Conservation (phyloP, 1,140 invertebrate genomes). For the Drosophila suzukii region DNA sequence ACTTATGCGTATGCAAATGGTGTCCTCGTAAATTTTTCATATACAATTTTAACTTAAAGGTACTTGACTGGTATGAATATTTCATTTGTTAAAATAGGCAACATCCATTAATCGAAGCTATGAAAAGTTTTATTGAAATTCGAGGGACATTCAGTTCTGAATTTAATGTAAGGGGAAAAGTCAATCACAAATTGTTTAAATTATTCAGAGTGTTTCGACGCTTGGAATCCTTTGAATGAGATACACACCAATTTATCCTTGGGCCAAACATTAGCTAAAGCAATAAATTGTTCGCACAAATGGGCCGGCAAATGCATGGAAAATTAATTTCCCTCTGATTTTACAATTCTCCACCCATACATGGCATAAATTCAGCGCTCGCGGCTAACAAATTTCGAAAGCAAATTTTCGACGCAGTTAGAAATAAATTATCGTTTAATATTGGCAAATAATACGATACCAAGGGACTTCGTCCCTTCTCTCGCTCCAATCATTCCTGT, state of each 20-base stretch:
- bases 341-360: conserved; percentile 45
- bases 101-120: background rate
- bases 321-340: conserved; percentile 80
- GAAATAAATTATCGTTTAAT: conserved; percentile 83
- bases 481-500: conserved; percentile 10
- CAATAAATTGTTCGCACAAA: conserved; percentile 80
- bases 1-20: conserved; percentile 19
- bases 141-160: conserved; percentile 16
- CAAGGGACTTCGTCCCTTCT: conserved; percentile 29
- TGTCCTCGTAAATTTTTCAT: conserved; percentile 7
- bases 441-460: conserved; percentile 74
- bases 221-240: conserved; percentile 21
- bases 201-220: conserved; percentile 58
- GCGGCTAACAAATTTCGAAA: conserved; percentile 72
- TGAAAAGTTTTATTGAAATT: conserved; percentile 19
- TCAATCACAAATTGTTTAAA: conserved; percentile 61
- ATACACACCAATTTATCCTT: conserved; percentile 55
- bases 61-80: conserved; percentile 3
- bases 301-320: conserved; percentile 69
- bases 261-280: conserved; percentile 70
- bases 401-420: conserved; percentile 53
- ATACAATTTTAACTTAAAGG: conserved; percentile 3
- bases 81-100: conserved; percentile 4
- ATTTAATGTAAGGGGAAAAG: conserved; percentile 31
- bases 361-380: conserved; percentile 67